A percentile compares a stretch with the other conserved stretches of the same genome.
phyloP scores from a whole-genome alignment of 1,140 invertebrate species.

The Zaprionus gabonicus region DNA sequence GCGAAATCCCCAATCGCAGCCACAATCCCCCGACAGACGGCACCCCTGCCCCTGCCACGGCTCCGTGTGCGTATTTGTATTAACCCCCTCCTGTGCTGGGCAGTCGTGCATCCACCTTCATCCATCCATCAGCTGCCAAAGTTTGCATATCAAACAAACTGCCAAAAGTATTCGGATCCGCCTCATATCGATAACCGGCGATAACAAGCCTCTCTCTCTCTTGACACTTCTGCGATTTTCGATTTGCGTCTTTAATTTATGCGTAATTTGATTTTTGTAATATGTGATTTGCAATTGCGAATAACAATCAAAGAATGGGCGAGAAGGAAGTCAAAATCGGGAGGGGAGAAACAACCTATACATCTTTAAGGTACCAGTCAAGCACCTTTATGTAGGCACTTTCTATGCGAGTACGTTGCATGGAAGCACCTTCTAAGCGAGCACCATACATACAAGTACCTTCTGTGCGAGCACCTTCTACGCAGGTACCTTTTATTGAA shows the following conservation, averaged over 20 bases:
- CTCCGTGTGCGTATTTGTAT: background rate
- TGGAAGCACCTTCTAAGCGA: too few species aligned
- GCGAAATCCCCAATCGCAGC: constrained; percentile 50
- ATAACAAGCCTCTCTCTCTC: constrained; percentile 15
- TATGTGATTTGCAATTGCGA: background rate
- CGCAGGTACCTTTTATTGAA: too few species aligned
- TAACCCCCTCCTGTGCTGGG: constrained; percentile 8
- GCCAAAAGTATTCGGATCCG: constrained; percentile 20
- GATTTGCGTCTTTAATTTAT: constrained; percentile 57
- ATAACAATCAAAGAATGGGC: too few species aligned
- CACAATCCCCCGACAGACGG: constrained; percentile 18
- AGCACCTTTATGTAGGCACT: too few species aligned
- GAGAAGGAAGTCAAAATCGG: background rate
- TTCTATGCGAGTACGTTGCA: too few species aligned
- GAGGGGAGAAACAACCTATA: too few species aligned
- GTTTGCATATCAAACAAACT: constrained; percentile 73
- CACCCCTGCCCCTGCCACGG: background rate
- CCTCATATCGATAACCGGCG: constrained; percentile 18
- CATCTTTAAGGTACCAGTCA: too few species aligned
- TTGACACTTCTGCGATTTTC: constrained; percentile 13
- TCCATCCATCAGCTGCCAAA: constrained; percentile 48
- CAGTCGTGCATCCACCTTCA: constrained; percentile 2
- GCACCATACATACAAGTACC: too few species aligned
- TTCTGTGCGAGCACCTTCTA: too few species aligned
- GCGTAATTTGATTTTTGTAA: constrained; percentile 40